phyloP scores from a whole-genome alignment of 2,113 vertebrate genomes.

The Patagioenas fasciata region DNA sequence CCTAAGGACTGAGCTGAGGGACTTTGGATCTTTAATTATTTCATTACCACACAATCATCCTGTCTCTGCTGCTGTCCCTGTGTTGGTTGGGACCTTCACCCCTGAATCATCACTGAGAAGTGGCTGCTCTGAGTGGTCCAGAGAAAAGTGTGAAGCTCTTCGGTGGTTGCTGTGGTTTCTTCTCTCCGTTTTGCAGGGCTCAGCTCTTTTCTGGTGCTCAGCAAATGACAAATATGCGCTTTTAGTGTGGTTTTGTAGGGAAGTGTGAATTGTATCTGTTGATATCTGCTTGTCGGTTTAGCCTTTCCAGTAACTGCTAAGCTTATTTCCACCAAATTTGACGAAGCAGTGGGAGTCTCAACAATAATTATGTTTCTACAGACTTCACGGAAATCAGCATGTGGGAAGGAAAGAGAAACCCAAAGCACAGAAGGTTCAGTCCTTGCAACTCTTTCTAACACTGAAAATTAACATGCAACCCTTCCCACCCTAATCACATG shows the following conservation, averaged over 20 bases:
- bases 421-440: neutral
- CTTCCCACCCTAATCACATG: neutral
- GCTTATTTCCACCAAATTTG: neutral
- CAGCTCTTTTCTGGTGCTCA: neutral
- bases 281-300: conserved; percentile 1
- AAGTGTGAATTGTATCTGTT: neutral
- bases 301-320: conserved; percentile 10
- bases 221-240: neutral
- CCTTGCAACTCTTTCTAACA: neutral
- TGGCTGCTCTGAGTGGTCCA: neutral
- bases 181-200: neutral
- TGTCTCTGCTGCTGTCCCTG: neutral
- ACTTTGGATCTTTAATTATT: neutral
- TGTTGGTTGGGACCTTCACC: neutral
- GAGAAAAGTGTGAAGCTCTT: neutral
- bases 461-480: neutral
- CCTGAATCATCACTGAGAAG: neutral
- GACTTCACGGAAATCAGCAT: neutral
- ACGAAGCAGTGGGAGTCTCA: neutral
- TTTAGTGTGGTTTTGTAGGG: conserved; percentile 7
- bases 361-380: neutral
- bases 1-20: neutral
- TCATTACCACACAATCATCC: rapidly evolving
- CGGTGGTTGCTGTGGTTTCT: conserved; percentile 31
- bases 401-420: neutral